phyloP scores from a whole-genome alignment of 53 echinoderm and acorn worm genomes.

The Pentamera pediparva region DNA sequence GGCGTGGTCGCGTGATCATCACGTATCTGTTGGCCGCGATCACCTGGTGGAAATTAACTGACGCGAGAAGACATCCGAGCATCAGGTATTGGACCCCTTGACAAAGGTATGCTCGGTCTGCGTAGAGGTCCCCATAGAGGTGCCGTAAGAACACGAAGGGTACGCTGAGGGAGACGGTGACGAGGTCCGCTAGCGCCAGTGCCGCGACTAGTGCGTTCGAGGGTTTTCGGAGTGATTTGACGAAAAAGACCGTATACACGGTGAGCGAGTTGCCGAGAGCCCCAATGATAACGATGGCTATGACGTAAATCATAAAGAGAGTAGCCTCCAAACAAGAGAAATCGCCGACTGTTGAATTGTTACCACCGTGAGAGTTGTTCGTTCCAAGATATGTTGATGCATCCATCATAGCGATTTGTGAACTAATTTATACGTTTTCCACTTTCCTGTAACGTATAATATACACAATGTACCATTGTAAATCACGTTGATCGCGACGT shows the following conservation, averaged over 20 bases:
- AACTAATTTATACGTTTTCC: too few species aligned
- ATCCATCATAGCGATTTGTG: too few species aligned
- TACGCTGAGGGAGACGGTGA: background rate
- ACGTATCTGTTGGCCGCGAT: constrained; percentile 2
- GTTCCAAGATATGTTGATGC: too few species aligned
- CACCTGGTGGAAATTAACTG: background rate
- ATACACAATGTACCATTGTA: too few species aligned
- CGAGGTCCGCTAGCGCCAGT: background rate
- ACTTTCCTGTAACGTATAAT: too few species aligned
- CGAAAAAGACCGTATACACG: background rate
- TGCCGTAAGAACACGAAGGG: background rate
- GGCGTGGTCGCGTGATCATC: background rate
- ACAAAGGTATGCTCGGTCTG: background rate
- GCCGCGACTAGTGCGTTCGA: background rate
- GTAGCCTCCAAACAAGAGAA: background rate
- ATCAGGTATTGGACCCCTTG: background rate
- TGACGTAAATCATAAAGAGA: background rate
- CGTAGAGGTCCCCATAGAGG: background rate
- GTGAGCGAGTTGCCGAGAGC: background rate
- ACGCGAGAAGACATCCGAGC: background rate
- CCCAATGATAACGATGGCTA: background rate
- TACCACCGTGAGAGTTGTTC: too few species aligned
- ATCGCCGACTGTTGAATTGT: too few species aligned
- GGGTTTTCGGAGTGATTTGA: background rate
- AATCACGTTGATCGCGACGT: too few species aligned